Evolutionary conservation across 2,888 invertebrate species (phyloP).

Genomic region (Ferdinandea cuprea): DNA sequence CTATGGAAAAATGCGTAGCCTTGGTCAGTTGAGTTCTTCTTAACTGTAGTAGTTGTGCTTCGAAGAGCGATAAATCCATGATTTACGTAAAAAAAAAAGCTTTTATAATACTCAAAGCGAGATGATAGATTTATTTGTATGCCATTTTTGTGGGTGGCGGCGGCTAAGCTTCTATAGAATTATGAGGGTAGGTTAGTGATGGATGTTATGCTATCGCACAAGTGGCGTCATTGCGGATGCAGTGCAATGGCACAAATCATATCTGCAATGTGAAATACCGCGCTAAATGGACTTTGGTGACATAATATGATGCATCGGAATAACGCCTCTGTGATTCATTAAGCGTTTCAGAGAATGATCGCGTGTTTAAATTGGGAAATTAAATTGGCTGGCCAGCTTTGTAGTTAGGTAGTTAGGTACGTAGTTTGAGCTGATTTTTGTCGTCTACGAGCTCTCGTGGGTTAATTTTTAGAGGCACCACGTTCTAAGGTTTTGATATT

Average conservation of each 20-base stretch:
- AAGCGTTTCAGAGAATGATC: too few species aligned
- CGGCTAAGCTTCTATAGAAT: background rate
- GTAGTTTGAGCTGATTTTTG: too few species aligned
- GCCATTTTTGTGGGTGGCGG: background rate
- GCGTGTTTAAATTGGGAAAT: too few species aligned
- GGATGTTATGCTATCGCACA: background rate
- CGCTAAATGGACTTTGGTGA: background rate
- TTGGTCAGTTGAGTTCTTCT: slow-evolving; percentile 12
- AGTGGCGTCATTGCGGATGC: background rate
- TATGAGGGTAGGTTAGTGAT: background rate
- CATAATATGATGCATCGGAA: background rate
- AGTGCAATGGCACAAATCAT: too few species aligned
- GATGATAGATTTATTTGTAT: too few species aligned
- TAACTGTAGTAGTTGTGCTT: background rate
- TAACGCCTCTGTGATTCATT: too few species aligned
- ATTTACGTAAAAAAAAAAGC: background rate
- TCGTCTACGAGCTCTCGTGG: too few species aligned
- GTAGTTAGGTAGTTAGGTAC: too few species aligned
- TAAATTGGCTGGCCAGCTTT: too few species aligned
- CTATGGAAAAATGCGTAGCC: slow-evolving; percentile 6
- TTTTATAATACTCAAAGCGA: background rate
- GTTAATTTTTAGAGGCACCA: too few species aligned
- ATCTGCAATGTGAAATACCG: background rate
- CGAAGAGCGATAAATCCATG: slow-evolving; percentile 3
- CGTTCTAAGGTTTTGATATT: too few species aligned